A percentile compares a stretch with the other conserved stretches of the same genome.
These are phyloP conservation scores for Lytechinus variegatus DNA, from an alignment of 35 echinoderm and acorn worm species.

Conservation along the genomic window DNA sequence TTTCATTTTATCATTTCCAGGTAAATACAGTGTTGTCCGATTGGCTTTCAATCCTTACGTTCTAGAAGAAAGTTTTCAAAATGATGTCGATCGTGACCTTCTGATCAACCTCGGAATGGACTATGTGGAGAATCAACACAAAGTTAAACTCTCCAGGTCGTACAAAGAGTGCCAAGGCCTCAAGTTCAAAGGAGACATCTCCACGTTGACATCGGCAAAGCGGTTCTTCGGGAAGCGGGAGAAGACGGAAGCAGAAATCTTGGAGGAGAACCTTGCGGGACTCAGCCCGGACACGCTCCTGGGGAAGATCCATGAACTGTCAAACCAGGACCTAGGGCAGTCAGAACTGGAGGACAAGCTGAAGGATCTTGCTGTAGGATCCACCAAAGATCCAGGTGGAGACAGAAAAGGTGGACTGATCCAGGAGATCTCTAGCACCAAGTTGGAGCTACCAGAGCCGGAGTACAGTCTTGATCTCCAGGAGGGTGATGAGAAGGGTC, in stretches of 20 bases:
- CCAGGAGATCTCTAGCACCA: conserved; percentile 78
- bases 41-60: conserved; percentile 82
- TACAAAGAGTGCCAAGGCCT: conserved; percentile 56
- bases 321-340: conserved; percentile 25
- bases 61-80: conserved; percentile 80
- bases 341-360: neutral
- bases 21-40: conserved; percentile 56
- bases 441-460: conserved; percentile 51
- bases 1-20: conserved; percentile 23
- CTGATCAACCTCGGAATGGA: conserved; percentile 73
- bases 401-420: conserved; percentile 54
- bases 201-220: neutral
- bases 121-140: conserved; percentile 74
- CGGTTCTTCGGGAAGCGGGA: conserved; percentile 59
- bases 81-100: conserved; percentile 56
- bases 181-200: conserved; percentile 71
- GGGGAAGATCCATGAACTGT: conserved; percentile 47
- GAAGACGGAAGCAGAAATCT: conserved; percentile 33
- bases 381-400: neutral
- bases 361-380: neutral
- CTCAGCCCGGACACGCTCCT: conserved; percentile 82
- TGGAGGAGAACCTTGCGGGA: conserved; percentile 54
- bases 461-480: conserved; percentile 64
- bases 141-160: conserved; percentile 60
- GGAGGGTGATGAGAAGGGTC: conserved; percentile 61